Evolutionary conservation across 1,140 invertebrate species (phyloP).

Genomic region (Drosophila dunni): DNA sequence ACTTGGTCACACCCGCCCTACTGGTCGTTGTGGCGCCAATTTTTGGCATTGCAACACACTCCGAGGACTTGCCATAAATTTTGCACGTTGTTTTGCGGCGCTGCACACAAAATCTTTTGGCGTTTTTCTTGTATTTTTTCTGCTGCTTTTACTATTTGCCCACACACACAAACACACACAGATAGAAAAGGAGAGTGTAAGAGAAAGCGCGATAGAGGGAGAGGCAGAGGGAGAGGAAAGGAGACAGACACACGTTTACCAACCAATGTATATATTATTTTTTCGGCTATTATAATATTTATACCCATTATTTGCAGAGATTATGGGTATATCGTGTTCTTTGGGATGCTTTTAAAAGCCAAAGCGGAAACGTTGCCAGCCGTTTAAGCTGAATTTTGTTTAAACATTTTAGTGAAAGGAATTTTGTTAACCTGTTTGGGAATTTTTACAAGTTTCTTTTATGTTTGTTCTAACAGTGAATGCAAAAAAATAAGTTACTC

Average conservation of each 20-base stretch:
- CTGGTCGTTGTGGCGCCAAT: slow-evolving; percentile 37
- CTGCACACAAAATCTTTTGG: slow-evolving; percentile 43
- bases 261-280: slow-evolving; percentile 21
- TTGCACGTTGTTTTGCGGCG: slow-evolving; percentile 66
- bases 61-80: slow-evolving; percentile 71
- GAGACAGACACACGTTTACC: neutral
- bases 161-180: slow-evolving; percentile 1
- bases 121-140: slow-evolving; percentile 29
- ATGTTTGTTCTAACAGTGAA: no score
- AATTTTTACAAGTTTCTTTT: no score
- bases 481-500: no score
- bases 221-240: no score
- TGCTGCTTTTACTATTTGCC: neutral
- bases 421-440: no score
- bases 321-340: no score
- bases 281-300: slow-evolving; percentile 30
- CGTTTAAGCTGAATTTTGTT: no score
- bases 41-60: slow-evolving; percentile 49
- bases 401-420: no score
- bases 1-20: no score
- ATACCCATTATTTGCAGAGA: neutral
- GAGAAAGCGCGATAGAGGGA: no score
- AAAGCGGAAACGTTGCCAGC: no score
- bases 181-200: neutral
- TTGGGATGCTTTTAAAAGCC: no score